These are phyloP conservation scores for Drosophila suzukii DNA, from an alignment of 1,140 invertebrate genomes.

Conservation along the genomic window DNA sequence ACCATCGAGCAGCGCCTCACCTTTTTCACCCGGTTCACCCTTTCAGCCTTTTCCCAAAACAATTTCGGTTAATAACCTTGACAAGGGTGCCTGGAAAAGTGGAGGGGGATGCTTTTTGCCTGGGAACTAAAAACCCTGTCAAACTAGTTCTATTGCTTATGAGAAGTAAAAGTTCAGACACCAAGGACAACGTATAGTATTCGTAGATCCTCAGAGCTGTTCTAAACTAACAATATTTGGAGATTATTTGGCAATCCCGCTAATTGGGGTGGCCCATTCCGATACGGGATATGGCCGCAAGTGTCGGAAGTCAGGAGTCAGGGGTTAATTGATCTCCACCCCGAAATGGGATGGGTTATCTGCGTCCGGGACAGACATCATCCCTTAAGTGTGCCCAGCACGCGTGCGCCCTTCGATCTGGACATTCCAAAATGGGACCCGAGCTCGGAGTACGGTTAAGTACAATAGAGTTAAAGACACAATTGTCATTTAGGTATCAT, in stretches of 20 bases:
- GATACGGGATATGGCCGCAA: constrained; percentile 33
- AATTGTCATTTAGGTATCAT: neutral
- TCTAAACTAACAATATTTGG: neutral
- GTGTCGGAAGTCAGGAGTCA: constrained; percentile 57
- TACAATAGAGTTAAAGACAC: neutral
- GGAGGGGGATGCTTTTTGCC: constrained; percentile 28
- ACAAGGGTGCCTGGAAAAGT: constrained; percentile 55
- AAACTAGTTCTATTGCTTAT: constrained; percentile 47
- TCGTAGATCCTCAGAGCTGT: neutral
- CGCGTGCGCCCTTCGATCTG: constrained; percentile 56
- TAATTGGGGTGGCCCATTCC: constrained; percentile 58
- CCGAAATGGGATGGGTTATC: constrained; percentile 50
- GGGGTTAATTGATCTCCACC: constrained; percentile 68
- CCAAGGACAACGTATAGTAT: constrained; percentile 9
- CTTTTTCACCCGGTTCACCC: constrained; percentile 71
- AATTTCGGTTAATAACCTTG: constrained; percentile 62
- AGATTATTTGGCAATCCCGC: constrained; percentile 1
- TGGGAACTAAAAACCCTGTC: constrained; percentile 72
- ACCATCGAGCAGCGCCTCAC: constrained; percentile 63
- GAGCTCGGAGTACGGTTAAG: neutral
- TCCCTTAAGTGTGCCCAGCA: constrained; percentile 67
- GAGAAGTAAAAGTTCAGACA: neutral
- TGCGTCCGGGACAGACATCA: constrained; percentile 50
- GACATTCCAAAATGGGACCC: constrained; percentile 68
- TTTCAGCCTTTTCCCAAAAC: constrained; percentile 61